These are phyloP conservation scores for Drosophila bifasciata DNA, from an alignment of 1,140 invertebrate species.

Conservation along the genomic window DNA sequence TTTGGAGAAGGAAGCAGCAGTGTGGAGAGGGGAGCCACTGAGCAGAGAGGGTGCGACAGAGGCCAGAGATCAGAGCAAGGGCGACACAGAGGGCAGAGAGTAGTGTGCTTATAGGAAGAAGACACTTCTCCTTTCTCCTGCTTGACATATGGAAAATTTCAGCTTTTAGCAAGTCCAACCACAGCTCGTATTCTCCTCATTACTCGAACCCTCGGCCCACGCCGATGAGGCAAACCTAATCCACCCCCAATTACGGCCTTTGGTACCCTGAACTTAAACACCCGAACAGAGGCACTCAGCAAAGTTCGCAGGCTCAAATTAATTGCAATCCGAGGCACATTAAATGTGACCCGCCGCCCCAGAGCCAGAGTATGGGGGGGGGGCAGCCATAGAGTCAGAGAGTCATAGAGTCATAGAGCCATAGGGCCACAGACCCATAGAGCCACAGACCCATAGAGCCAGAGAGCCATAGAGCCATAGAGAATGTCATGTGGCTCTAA, in stretches of 20 bases:
- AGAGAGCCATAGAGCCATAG: background rate
- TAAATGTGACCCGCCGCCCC: conserved; percentile 63
- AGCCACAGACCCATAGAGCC: no score
- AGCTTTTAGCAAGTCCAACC: background rate
- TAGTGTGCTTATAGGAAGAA: no score
- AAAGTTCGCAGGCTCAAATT: conserved; percentile 73
- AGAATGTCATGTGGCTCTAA: conserved; percentile 63
- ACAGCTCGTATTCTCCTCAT: background rate
- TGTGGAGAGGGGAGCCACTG: background rate
- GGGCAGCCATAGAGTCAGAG: no score
- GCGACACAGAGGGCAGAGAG: background rate
- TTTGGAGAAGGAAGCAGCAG: no score
- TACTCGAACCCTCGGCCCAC: background rate
- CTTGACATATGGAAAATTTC: no score
- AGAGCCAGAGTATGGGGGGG: conserved; percentile 3
- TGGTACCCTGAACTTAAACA: conserved; percentile 44
- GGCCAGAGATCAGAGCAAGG: background rate
- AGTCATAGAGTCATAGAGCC: no score
- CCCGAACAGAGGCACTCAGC: conserved; percentile 40
- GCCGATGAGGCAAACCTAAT: conserved; percentile 19
- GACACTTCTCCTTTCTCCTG: no score
- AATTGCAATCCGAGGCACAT: conserved; percentile 77
- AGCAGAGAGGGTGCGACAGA: background rate
- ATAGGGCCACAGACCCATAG: no score
- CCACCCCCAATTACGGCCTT: conserved; percentile 62